phyloP scores from a whole-genome alignment of 2,113 vertebrate species.

The Entosphenus tridentatus region DNA sequence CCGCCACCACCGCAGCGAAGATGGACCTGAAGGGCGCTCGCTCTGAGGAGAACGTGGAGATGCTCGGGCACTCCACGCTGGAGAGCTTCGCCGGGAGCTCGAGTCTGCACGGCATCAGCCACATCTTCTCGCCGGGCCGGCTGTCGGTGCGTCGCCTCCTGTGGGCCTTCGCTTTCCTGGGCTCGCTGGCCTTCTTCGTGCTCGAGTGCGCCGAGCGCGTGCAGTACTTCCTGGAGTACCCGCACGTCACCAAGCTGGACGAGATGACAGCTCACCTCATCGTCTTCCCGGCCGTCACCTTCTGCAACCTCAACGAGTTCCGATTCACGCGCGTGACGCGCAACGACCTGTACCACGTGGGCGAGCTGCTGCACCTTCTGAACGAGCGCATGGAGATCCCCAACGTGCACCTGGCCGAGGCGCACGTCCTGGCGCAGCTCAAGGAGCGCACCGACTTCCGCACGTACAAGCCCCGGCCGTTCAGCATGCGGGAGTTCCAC shows the following conservation, averaged over 20 bases:
- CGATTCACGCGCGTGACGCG: slow-evolving; percentile 83
- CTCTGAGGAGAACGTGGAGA: no score
- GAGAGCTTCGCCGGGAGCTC: slow-evolving; percentile 23
- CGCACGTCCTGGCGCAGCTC: slow-evolving; percentile 61
- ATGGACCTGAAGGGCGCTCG: no score
- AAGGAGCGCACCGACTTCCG: slow-evolving; percentile 81
- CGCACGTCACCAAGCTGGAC: slow-evolving; percentile 89
- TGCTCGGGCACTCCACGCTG: no score
- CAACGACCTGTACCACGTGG: slow-evolving; percentile 93
- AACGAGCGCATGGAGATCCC: slow-evolving; percentile 63
- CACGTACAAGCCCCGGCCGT: slow-evolving; percentile 83
- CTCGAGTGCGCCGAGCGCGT: slow-evolving; percentile 77
- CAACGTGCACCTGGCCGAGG: slow-evolving; percentile 72
- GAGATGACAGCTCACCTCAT: slow-evolving; percentile 57
- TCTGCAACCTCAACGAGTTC: slow-evolving; percentile 98
- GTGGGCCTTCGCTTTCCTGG: slow-evolving; percentile 78
- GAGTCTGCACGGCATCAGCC: slow-evolving; percentile 86
- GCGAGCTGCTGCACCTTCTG: slow-evolving; percentile 84
- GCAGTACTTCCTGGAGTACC: slow-evolving; percentile 86
- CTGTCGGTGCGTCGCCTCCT: slow-evolving; percentile 60
- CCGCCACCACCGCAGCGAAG: no score
- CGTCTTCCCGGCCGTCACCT: slow-evolving; percentile 68
- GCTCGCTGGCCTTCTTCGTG: slow-evolving; percentile 52
- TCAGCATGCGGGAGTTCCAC: slow-evolving; percentile 96
- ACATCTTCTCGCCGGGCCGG: slow-evolving; percentile 92